Conservation (phyloP, 2,888 invertebrate genomes). For the Synergus umbraculus region DNA sequence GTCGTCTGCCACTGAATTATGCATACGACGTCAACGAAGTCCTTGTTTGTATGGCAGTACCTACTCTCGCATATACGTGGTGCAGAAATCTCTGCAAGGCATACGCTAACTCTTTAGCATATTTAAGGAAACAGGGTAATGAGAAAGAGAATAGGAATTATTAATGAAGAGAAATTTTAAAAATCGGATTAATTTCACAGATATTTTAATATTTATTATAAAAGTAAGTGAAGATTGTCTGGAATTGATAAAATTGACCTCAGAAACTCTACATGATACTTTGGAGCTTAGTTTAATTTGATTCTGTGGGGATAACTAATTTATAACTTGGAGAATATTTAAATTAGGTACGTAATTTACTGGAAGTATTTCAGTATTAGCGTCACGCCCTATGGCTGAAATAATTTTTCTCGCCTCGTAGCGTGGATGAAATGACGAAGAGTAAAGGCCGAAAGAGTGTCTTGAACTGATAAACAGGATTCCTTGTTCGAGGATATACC, state of each 20-base stretch:
- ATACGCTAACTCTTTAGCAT: conserved; percentile 27
- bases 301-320: not conserved
- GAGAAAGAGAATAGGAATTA: conserved; percentile 31
- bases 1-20: conserved; percentile 66
- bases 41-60: conserved; percentile 53
- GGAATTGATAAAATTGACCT: not conserved
- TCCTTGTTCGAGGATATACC: conserved; percentile 60
- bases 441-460: conserved; percentile 61
- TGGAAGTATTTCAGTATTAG: conserved; percentile 59
- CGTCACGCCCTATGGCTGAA: conserved; percentile 57
- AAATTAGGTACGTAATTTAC: conserved; percentile 59
- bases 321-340: conserved; percentile 52
- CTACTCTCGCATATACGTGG: conserved; percentile 31
- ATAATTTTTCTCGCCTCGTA: conserved; percentile 58
- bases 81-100: conserved; percentile 9
- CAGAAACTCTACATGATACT: not conserved
- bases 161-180: conserved; percentile 16
- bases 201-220: not conserved
- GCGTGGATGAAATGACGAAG: conserved; percentile 43
- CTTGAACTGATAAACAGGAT: conserved; percentile 67
- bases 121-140: conserved; percentile 36
- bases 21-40: conserved; percentile 60
- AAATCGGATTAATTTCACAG: not conserved
- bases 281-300: not conserved
- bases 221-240: too few species aligned